Evolutionary conservation across 2,797 vertebrate genomes (phyloP), one percentile per base, ranked within the genome.

Genomic region (Gouania willdenowi): DNA sequence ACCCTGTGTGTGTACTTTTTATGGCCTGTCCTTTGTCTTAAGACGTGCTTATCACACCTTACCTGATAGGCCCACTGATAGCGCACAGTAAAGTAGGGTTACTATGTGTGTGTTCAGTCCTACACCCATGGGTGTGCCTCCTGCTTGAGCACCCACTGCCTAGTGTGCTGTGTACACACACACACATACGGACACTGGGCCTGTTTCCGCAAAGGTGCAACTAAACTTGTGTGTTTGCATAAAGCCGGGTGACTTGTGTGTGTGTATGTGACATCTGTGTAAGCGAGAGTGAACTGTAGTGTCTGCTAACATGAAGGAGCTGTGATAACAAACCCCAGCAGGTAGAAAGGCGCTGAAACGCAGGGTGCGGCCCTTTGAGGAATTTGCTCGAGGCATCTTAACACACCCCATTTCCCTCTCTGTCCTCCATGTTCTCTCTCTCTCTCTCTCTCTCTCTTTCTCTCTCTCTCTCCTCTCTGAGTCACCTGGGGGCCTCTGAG

Each of bases 341-440:
- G 64, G 71, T 84, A 80, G 14, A 66, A 26, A 55, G 55, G 50
- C 36, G 22, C 44, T 55, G 49, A 57, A 54, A 59, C 0, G 1
- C 39, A 69, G 75, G 81, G 82, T 38, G 83, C 58, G 72, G 68
- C 49, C 1, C 45, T 45, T 0, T 5, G 5, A 57, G 59, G 85
- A 84, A 87, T 87, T 77, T 52, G 82, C 82, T 69, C 11, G 52
- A 50, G 82, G 85, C 83, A 49, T 72, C 62, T 61, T 24, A 56
- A 64, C 79, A 75, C 85, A 79, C 85, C 84, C 72, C 60, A 8
- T 1, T 3, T 23, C 27, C n/a, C 20, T 22, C 21, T 31, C 14
- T 4, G 25, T 13, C 16, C 1, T n/a, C 6, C 22, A 2, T 22
- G 31, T 24, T 1, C 16, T 8, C 28, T 4, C 13, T 3, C 25